Conservation (phyloP, 1,140 invertebrate genomes). For the Streblospio benedicti region DNA sequence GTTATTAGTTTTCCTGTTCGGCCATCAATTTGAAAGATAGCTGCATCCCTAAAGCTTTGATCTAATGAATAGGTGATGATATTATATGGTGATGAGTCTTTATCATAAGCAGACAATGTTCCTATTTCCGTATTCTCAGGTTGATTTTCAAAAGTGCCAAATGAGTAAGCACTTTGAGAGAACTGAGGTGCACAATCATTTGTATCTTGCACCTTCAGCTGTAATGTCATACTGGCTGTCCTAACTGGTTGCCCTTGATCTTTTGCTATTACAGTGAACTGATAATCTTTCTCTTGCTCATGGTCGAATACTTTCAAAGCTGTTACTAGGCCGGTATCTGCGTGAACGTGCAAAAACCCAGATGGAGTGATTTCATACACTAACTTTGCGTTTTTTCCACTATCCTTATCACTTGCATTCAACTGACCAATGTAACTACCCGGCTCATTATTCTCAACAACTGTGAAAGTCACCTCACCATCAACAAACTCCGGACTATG, state of each 20-base stretch:
- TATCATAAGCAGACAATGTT: constrained; percentile 1
- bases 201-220: background rate
- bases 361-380: constrained; percentile 9
- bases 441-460: constrained; percentile 17
- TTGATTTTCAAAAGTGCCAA: constrained; percentile 23
- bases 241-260: constrained; percentile 64
- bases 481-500: constrained; percentile 9
- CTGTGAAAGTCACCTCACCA: background rate
- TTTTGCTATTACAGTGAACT: constrained; percentile 74
- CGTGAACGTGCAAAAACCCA: constrained; percentile 27
- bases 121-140: constrained; percentile 24
- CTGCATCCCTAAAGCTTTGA: background rate
- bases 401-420: constrained; percentile 22
- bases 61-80: background rate
- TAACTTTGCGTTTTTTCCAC: constrained; percentile 23
- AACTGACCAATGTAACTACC: constrained; percentile 13
- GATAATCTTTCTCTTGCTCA: constrained; percentile 75
- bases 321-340: constrained; percentile 36
- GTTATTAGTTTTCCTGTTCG: background rate
- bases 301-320: constrained; percentile 51
- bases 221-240: constrained; percentile 58
- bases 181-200: constrained; percentile 14
- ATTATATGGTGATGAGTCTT: constrained; percentile 1
- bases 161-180: constrained; percentile 21
- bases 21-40: constrained; percentile 4